Conservation (phyloP, 2,888 invertebrate genomes). For the Corbicula japonica region DNA sequence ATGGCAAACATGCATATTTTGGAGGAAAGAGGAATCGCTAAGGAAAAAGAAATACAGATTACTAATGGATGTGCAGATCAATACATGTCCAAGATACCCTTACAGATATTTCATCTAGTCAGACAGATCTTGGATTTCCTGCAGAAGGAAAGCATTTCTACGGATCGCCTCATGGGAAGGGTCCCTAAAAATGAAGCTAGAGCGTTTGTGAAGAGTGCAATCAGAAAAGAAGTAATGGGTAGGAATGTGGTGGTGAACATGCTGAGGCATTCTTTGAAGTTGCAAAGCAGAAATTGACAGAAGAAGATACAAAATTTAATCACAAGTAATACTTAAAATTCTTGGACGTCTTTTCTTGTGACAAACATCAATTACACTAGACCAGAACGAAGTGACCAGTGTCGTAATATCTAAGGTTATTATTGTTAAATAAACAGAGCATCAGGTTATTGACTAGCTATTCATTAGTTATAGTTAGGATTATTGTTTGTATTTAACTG, state of each 20-base stretch:
- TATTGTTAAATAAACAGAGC: no score
- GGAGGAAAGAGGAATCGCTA: no score
- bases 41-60: conserved; percentile 50
- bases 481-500: no score
- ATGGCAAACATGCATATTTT: conserved; percentile 33
- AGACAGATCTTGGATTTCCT: conserved; percentile 35
- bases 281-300: conserved; percentile 29
- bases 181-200: conserved; percentile 51
- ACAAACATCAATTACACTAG: conserved; percentile 15
- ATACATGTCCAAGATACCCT: conserved; percentile 46
- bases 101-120: conserved; percentile 38
- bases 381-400: conserved; percentile 24
- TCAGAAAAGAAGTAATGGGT: conserved; percentile 39
- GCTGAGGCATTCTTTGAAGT: conserved; percentile 26
- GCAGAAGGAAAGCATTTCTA: conserved; percentile 40
- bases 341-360: conserved; percentile 37
- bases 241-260: conserved; percentile 35
- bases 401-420: not conserved
- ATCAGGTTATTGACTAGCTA: no score
- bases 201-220: conserved; percentile 42
- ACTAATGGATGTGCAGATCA: conserved; percentile 49
- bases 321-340: conserved; percentile 34
- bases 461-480: no score
- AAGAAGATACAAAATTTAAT: conserved; percentile 32
- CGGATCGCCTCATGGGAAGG: conserved; percentile 37